These are phyloP conservation scores for Sorex araneus DNA, from an alignment of 2,113 vertebrate genomes.

Conservation along the genomic window DNA sequence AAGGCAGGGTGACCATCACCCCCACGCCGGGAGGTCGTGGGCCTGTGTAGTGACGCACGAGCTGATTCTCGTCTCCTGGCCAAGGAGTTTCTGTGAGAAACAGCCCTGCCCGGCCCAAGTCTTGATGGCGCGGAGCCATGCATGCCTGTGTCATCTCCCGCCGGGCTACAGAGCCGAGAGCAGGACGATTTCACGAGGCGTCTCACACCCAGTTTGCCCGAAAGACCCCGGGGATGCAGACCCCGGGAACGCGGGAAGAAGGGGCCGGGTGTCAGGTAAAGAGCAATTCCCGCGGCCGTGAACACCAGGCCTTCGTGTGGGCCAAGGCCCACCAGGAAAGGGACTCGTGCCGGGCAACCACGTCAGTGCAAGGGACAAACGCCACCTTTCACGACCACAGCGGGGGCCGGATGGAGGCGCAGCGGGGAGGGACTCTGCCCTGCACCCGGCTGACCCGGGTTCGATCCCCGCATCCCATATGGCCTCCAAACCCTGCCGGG, in stretches of 20 bases:
- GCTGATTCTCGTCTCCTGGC: neutral
- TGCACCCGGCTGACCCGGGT: no score
- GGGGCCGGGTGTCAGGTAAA: constrained; percentile 77
- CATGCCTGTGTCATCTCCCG: constrained; percentile 68
- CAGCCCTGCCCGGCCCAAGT: constrained; percentile 17
- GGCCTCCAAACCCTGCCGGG: no score
- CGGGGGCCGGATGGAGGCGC: no score
- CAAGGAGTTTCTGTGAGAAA: constrained; percentile 59
- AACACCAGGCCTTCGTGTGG: neutral
- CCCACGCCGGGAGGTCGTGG: no score
- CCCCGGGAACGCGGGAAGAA: constrained; percentile 48
- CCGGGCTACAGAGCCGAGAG: constrained; percentile 26
- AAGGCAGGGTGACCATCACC: no score
- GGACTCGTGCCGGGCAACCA: constrained; percentile 70
- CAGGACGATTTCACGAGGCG: constrained; percentile 60
- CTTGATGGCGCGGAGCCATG: constrained; percentile 60
- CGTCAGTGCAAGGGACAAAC: constrained; percentile 77
- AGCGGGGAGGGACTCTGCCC: no score
- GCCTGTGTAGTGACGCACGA: neutral
- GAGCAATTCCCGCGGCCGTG: constrained; percentile 72
- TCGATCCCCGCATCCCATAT: no score
- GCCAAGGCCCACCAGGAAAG: constrained; percentile 61
- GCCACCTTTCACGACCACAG: neutral
- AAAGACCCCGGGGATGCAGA: constrained; percentile 50
- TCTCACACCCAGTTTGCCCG: constrained; percentile 68